Evolutionary conservation across 2,888 invertebrate species (phyloP).

Genomic region (Mythimna lalbum): DNA sequence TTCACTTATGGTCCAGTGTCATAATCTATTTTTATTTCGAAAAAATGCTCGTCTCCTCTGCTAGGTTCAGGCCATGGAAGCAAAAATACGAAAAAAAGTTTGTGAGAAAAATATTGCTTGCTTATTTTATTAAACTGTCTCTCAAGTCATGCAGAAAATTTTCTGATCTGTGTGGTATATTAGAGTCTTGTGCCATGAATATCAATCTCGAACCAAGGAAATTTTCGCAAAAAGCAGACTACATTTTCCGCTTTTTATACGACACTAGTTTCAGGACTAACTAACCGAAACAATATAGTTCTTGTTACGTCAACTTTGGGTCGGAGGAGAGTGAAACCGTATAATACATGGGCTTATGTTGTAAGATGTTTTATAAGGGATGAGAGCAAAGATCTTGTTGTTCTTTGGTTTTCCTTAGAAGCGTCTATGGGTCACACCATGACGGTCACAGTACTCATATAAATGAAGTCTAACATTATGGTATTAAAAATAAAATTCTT

Average conservation of each 20-base stretch:
- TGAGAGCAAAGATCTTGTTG: constrained; percentile 33
- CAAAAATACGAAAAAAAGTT: no score
- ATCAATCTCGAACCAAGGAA: constrained; percentile 8
- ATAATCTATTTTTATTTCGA: no score
- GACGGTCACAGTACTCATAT: no score
- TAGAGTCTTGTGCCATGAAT: constrained; percentile 27
- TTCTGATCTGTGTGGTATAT: constrained; percentile 20
- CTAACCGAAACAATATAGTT: constrained; percentile 56
- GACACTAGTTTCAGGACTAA: constrained; percentile 39
- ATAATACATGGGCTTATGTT: constrained; percentile 31
- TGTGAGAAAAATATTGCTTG: neutral
- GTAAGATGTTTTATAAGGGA: constrained; percentile 22
- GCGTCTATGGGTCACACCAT: no score
- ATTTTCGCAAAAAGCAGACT: constrained; percentile 29
- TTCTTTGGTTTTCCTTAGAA: constrained; percentile 1
- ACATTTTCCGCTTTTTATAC: constrained; percentile 43
- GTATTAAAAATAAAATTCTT: no score
- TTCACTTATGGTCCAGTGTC: no score
- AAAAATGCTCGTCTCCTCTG: no score
- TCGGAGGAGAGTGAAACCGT: constrained; percentile 2
- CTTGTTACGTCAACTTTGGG: constrained; percentile 39
- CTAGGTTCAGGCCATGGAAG: no score
- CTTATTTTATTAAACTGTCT: neutral
- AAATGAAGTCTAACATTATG: no score
- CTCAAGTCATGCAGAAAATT: constrained; percentile 4